Percentiles rank a stretch among this genome's conserved stretches.
Evolutionary conservation across 2,797 vertebrate species (phyloP).

Genomic region (Dryobates pubescens): DNA sequence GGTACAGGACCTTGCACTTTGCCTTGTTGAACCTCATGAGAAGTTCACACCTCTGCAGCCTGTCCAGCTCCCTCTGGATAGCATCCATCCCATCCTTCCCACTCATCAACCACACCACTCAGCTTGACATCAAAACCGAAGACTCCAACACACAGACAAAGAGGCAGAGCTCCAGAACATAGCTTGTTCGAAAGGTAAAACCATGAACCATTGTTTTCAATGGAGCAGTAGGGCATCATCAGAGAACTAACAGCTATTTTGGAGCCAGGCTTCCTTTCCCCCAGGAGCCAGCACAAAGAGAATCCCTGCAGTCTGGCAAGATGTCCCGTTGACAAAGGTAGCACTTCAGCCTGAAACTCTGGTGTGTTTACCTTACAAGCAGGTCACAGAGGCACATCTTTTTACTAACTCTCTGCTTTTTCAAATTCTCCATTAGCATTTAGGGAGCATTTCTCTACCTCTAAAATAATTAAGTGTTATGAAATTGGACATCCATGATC

Average conservation of each 20-base stretch:
- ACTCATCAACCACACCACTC: too few species aligned
- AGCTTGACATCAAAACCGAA: background rate
- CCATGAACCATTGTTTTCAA: background rate
- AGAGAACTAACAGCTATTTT: background rate
- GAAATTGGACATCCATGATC: background rate
- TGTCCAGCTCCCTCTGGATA: too few species aligned
- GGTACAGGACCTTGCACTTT: too few species aligned
- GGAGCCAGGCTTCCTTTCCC: background rate
- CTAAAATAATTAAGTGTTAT: background rate
- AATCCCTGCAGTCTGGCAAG: background rate
- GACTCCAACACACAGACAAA: background rate
- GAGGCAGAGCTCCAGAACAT: background rate
- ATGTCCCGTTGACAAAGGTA: background rate
- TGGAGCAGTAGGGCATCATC: background rate
- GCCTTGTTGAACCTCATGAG: too few species aligned
- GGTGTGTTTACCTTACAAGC: background rate
- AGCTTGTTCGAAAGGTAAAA: background rate
- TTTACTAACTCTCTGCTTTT: background rate
- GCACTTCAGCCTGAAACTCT: background rate
- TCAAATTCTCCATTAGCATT: background rate
- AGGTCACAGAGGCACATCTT: background rate
- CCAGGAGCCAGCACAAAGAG: background rate
- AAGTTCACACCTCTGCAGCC: too few species aligned
- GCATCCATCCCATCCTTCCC: too few species aligned
- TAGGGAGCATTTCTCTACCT: background rate